Evolutionary conservation across 2,113 vertebrate genomes (phyloP).

Genomic region (Mormoops blainvillei): DNA sequence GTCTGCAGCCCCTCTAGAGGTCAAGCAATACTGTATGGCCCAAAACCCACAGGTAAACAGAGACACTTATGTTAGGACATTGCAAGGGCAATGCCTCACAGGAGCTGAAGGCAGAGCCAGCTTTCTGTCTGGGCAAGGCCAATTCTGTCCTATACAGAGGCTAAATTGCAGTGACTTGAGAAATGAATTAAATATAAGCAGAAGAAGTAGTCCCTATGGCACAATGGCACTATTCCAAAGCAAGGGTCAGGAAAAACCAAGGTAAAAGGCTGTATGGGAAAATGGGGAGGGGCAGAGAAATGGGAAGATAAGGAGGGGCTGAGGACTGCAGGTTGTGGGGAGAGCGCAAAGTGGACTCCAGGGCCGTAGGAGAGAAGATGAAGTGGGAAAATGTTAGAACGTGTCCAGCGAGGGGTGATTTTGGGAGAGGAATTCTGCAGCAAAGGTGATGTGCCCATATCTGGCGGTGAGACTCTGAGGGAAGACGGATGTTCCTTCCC

Average conservation of each 20-base stretch:
- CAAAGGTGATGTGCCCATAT: background rate
- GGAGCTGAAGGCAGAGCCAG: background rate
- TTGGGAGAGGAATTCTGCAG: background rate
- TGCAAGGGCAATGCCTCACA: background rate
- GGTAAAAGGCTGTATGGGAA: background rate
- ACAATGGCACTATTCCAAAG: background rate
- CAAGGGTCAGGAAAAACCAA: background rate
- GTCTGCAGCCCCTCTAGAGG: background rate
- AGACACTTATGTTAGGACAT: background rate
- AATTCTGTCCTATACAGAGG: background rate
- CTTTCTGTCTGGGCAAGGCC: background rate
- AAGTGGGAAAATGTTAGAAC: background rate
- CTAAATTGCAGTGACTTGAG: background rate
- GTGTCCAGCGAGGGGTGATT: background rate
- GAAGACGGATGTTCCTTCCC: background rate
- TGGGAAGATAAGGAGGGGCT: background rate
- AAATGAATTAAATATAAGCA: background rate
- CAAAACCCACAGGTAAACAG: background rate
- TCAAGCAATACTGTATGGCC: background rate
- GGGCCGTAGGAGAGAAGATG: background rate
- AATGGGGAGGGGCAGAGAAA: background rate
- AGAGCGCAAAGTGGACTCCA: background rate
- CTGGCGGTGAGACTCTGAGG: background rate
- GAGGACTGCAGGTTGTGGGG: background rate
- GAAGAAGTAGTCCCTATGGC: background rate